Evolutionary conservation across 2,888 invertebrate species (phyloP).

Genomic region (Dryomyza anilis): DNA sequence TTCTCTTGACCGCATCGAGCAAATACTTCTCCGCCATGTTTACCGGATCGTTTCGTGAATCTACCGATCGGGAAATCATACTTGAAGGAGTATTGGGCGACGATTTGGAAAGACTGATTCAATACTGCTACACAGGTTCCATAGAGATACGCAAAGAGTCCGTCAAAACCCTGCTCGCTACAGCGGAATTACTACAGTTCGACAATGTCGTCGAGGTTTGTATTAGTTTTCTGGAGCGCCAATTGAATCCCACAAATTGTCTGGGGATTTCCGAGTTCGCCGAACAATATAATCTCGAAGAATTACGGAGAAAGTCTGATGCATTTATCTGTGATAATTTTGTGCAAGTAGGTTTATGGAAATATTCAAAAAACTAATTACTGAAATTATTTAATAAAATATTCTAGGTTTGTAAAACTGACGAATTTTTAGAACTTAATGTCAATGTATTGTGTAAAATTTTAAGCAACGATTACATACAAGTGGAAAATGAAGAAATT

Average conservation of each 20-base stretch:
- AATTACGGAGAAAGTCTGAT: slow-evolving; percentile 80
- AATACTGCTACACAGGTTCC: slow-evolving; percentile 85
- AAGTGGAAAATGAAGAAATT: slow-evolving; percentile 88
- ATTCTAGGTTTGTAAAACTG: slow-evolving; percentile 57
- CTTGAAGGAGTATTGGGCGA: slow-evolving; percentile 85
- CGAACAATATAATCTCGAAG: slow-evolving; percentile 85
- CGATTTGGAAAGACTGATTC: slow-evolving; percentile 81
- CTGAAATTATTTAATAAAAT: too few species aligned
- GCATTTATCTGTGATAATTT: slow-evolving; percentile 84
- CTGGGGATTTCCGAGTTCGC: slow-evolving; percentile 92
- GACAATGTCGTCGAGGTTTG: slow-evolving; percentile 87
- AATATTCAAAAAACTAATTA: neutral
- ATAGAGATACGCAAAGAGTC: slow-evolving; percentile 87
- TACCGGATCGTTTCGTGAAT: slow-evolving; percentile 83
- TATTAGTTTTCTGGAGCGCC: slow-evolving; percentile 86
- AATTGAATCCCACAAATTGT: slow-evolving; percentile 84
- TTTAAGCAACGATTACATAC: slow-evolving; percentile 87
- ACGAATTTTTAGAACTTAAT: slow-evolving; percentile 63
- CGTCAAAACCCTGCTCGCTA: slow-evolving; percentile 85
- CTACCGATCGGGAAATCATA: slow-evolving; percentile 81
- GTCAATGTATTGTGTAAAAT: slow-evolving; percentile 80
- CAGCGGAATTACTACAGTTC: slow-evolving; percentile 87
- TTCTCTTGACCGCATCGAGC: slow-evolving; percentile 88
- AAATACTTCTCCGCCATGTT: slow-evolving; percentile 98
- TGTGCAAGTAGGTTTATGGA: slow-evolving; percentile 69